Evolutionary conservation across 2,888 invertebrate species (phyloP).

Genomic region (Mythimna lalbum): DNA sequence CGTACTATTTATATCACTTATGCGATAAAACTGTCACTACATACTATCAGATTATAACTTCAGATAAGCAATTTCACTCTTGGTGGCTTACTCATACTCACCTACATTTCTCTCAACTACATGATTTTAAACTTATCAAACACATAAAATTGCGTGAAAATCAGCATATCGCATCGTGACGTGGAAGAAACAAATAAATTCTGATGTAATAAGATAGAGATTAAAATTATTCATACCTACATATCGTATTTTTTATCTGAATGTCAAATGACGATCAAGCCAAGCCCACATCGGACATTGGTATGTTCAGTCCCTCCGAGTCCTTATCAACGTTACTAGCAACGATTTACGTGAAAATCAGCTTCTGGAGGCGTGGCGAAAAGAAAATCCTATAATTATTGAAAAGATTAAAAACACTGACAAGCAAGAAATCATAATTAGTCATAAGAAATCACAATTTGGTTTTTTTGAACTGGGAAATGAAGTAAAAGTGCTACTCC

Average conservation of each 20-base stretch:
- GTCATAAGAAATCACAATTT: background rate
- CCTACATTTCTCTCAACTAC: conserved; percentile 21
- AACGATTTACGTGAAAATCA: conserved; percentile 44
- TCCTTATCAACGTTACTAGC: conserved; percentile 39
- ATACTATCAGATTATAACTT: conserved; percentile 19
- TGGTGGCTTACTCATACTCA: conserved; percentile 38
- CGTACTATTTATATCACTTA: conserved; percentile 38
- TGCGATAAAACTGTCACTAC: conserved; percentile 37
- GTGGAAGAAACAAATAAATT: conserved; percentile 33
- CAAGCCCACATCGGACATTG: conserved; percentile 39
- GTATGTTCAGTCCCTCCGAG: conserved; percentile 4
- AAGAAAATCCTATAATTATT: conserved; percentile 4
- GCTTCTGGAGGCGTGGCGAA: conserved; percentile 16
- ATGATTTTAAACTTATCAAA: conserved; percentile 33
- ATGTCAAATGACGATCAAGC: conserved; percentile 32
- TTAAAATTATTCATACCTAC: conserved; percentile 31
- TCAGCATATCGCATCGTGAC: conserved; percentile 43
- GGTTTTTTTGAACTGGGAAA: no score
- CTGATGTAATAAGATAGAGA: conserved; percentile 41
- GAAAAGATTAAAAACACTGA: background rate
- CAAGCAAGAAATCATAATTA: background rate
- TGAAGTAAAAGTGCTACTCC: no score
- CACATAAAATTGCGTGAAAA: conserved; percentile 43
- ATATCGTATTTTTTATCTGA: conserved; percentile 38
- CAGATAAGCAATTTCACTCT: conserved; percentile 39